Base-by-base conservation (phyloP, 2,797 vertebrate species). In the Lutjanus campechanus region DNA sequence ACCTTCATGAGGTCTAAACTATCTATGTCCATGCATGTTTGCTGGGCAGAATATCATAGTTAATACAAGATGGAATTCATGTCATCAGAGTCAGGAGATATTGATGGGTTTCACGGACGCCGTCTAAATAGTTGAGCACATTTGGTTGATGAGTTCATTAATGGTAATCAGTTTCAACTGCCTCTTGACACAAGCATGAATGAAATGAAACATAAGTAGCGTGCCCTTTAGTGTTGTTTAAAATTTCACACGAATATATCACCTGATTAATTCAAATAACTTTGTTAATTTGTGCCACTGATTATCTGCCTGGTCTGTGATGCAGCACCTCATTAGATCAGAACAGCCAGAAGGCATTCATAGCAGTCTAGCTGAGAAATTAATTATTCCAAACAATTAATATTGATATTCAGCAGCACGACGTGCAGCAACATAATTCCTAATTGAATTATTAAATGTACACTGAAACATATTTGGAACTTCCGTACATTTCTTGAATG, bases 311-410 rank as follows among this genome's bases (percentile, higher is more conserved):
- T 47, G 61, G 75, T 81, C 79, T 73, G 60, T 95, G 92, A 94
- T 92, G 89, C 87, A 91, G 90, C 87, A 90, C 91, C 92, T 95
- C 92, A 93, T 95, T 94, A 94, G 86, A 90, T 90, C 79, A 50
- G 76, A 79, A 88, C 25, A 40, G 84, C 92, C 91, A 82, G 73
- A 65, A 93, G 92, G 92, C 86, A 85, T 91, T 91, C 73, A 54
- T 79, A 63, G 85, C 80, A 71, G 72, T 84, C 82, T 78, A 15
- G 66, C 85, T 86, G 86, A 92, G 78, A 74, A 87, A 86, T 82
- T 82, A 68, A 88, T 85, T 86, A 91, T 90, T 90, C 70, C 56
- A 80, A 85, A 80, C 79, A 83, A 91, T 93, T 92, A 89, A 87
- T 87, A 84, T 67, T 91, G 76, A 88, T 88, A 90, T 89, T 81